Evolutionary conservation across 2,797 vertebrate species (phyloP), one percentile per base, ranked within the genome.

Genomic region (Gallirallus australis): DNA sequence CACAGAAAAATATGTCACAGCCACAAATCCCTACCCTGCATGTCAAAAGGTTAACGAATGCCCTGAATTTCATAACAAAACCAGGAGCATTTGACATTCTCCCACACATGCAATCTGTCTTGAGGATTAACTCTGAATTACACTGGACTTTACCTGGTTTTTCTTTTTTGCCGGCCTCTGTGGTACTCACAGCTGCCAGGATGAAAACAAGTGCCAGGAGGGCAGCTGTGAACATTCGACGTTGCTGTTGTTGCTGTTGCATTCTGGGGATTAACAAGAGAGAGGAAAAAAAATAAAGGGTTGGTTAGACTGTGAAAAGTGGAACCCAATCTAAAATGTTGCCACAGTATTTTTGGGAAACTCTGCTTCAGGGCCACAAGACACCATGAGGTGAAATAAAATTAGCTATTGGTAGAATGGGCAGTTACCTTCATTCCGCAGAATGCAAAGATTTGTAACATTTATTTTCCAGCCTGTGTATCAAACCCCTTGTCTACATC

Each of bases 141-240:
- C 23, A 63, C 17, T 9, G 15, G 42, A 37, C 42, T 78, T 97
- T 97, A 98, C 98, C 98, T 96, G 97, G 97, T 81, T 98, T 98
- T 93, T 98, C 98, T 88, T 98, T 98, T 93, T 98, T 98, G 57
- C 97, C 98, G 2, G 98, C 97, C 81, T 98, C 98, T 2, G 97
- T 94, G 73, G 96, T 98, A 77, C 92, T 97, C 93, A 98, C 95
- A 8, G 96, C 96, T 88, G 97, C 98, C 86, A 98, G 91, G 83
- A 98, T 90, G 95, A 98, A 98, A 92, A 98, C 42, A 28, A 98
- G 96, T 23, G 96, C 97, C 97, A 98, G 88, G 83, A 98, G 92
- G 94, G 95, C 94, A 82, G 96, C 97, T 73, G 97, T 91, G 87
- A 98, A 96, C 94, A 97, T 95, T 72, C 78, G 97, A 84, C 95